Evolutionary conservation across 30 jellyfish, hydroid and myxozoan species (phyloP), one percentile per base, ranked within the genome.

Genomic region (Chrysaora quinquecirrha): DNA sequence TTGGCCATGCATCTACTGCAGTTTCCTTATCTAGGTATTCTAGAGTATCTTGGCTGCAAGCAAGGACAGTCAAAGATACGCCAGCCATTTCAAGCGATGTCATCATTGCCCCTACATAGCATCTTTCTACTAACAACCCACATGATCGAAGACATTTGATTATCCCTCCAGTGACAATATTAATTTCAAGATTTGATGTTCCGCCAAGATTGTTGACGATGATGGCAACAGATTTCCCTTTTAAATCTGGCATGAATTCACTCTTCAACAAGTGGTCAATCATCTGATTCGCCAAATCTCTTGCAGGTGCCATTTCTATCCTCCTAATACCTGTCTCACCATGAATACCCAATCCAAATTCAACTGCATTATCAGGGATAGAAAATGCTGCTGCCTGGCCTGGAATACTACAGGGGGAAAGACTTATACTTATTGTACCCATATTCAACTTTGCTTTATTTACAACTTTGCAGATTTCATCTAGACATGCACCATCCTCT

Each of bases 1-100:
- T 52, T 20, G 68, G 68, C 68, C 68, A 52, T 10, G 68, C 68
- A 52, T 16, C 19, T 3, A 52, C 68, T 4, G 68, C 68, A 10
- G 68, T 52, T 52, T 52, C 68, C 2, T 9, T 7, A 52, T 52
- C 68, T 4, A 52, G 68, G 19, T 52, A 19, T 25, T 20, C 25
- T 25, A 52, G 29, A 2, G 19, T 52, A 16, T 52, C 29, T 19
- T 52, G 68, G 68, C 25, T 52, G 68, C 68, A 52, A 10, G 24
- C 68, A 10, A 52, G 68, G 6, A 52, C 29, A 20, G 68, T 52
- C 68, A 52, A 70, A 19, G 99, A 94, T 14, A 87, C 93, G 34
- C 99, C 99, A 16, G 97, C 99, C 99, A 94, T 94, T 70, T 94
- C 96, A 67, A 94, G 74, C 22, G 99, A 87, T 16, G 99, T 94